These are phyloP conservation scores for Romanogobio albipinnatus DNA, from an alignment of 2,113 vertebrate genomes.

Conservation along the genomic window DNA sequence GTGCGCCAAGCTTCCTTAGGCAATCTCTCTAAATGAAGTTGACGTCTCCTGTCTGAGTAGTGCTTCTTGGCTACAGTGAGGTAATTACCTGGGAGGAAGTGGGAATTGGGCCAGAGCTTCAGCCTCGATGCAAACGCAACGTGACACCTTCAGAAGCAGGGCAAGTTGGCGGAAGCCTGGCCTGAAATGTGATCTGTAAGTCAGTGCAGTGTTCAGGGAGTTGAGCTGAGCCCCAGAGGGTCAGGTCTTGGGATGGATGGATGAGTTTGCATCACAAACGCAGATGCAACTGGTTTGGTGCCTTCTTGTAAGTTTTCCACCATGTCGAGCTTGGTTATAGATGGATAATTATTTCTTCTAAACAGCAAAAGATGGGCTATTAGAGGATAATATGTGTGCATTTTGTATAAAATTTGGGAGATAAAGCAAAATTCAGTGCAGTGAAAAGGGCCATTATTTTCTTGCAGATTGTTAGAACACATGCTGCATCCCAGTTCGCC, in stretches of 20 bases:
- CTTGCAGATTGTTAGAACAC: not conserved
- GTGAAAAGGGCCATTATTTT: not conserved
- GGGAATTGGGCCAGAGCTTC: slow-evolving; percentile 54
- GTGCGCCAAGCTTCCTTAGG: slow-evolving; percentile 29
- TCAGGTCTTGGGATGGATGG: slow-evolving; percentile 27
- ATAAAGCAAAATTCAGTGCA: not conserved
- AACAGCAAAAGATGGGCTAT: not conserved
- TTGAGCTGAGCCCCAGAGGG: not conserved
- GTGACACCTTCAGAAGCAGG: slow-evolving; percentile 24
- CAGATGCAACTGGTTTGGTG: slow-evolving; percentile 8
- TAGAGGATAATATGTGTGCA: not conserved
- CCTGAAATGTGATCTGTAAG: slow-evolving; percentile 46
- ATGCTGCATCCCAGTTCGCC: too few relatives aligned
- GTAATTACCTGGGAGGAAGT: slow-evolving; percentile 58
- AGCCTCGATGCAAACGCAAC: slow-evolving; percentile 14
- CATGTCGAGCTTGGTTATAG: not conserved
- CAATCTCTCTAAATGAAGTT: slow-evolving; percentile 51
- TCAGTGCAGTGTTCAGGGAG: slow-evolving; percentile 41
- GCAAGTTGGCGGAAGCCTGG: slow-evolving; percentile 27
- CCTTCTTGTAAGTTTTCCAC: not conserved
- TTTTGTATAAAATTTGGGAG: not conserved
- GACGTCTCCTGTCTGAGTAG: slow-evolving; percentile 51
- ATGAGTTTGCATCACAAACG: slow-evolving; percentile 35
- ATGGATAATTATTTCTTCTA: slow-evolving; percentile 8
- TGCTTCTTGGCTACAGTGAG: slow-evolving; percentile 32